These are phyloP conservation scores for Eunapius fragilis DNA, from an alignment of 37 sponge, comb jelly and placozoan species.

Conservation along the genomic window DNA sequence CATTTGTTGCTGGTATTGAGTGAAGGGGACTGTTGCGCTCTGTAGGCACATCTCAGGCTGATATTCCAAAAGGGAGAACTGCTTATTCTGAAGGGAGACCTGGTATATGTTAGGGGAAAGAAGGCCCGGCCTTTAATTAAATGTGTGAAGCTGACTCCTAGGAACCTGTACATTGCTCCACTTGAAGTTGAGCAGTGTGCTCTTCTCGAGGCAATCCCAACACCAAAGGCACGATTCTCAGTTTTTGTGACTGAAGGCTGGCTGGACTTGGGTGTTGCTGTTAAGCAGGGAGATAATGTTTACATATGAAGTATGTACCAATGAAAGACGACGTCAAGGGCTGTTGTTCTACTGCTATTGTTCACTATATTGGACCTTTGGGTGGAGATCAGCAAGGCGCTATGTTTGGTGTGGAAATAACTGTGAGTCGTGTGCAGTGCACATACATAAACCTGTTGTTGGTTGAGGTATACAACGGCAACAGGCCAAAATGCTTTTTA, in stretches of 20 bases:
- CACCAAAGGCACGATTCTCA: constrained; percentile 1
- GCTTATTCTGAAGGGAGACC: background rate
- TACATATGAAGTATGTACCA: background rate
- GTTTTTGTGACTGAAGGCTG: background rate
- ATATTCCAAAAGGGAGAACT: too few species aligned
- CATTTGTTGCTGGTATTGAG: too few species aligned
- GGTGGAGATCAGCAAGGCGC: constrained; percentile 15
- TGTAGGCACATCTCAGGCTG: too few species aligned
- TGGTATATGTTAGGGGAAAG: background rate
- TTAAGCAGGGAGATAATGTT: constrained; percentile 33
- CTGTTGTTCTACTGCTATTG: background rate
- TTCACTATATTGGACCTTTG: constrained; percentile 41
- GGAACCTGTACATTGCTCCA: constrained; percentile 5
- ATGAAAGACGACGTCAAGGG: background rate
- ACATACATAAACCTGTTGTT: too few species aligned
- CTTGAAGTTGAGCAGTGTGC: constrained; percentile 5
- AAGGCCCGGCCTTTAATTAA: background rate
- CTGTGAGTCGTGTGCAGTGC: constrained; percentile 54
- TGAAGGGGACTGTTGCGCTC: too few species aligned
- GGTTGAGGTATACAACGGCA: too few species aligned
- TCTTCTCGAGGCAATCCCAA: constrained; percentile 24
- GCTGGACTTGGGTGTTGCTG: constrained; percentile 15
- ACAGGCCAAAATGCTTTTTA: too few species aligned
- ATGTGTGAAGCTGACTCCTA: background rate
- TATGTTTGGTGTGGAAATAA: constrained; percentile 73